Percentiles rank a stretch among this genome's conserved stretches.
Conservation (phyloP, 2,113 vertebrate genomes). For the Syngnathus floridae region DNA sequence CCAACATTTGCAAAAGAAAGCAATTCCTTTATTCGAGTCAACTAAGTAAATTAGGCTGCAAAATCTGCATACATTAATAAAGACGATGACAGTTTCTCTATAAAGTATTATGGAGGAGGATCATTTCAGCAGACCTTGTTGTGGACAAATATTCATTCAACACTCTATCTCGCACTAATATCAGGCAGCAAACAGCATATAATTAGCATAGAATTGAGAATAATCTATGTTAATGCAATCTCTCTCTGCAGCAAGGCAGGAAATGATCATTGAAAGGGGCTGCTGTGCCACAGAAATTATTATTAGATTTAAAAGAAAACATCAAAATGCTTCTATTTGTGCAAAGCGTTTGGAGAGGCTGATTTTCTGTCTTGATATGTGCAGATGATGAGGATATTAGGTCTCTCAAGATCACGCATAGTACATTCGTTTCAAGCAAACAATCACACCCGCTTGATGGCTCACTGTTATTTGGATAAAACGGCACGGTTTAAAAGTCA, state of each 20-base stretch:
- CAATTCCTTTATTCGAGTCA: neutral
- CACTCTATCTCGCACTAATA: neutral
- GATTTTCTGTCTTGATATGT: neutral
- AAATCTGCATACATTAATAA: neutral
- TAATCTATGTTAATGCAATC: neutral
- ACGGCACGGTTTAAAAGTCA: too few species aligned
- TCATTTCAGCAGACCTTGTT: neutral
- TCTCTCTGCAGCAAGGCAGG: neutral
- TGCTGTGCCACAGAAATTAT: neutral
- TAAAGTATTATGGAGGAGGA: neutral
- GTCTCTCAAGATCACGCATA: neutral
- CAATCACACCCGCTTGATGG: neutral
- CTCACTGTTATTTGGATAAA: neutral
- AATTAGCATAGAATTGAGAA: slow-evolving; percentile 1
- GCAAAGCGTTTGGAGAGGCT: neutral
- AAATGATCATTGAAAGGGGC: neutral
- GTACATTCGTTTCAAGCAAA: neutral
- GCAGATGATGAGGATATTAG: neutral
- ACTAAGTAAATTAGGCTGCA: neutral
- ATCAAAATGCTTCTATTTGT: neutral
- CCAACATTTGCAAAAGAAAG: neutral
- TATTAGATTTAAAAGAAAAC: neutral
- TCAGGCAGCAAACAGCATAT: neutral
- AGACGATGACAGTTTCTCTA: neutral
- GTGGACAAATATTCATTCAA: neutral